These are phyloP conservation scores for Nudaria mundana DNA, from an alignment of 2,888 invertebrate species.

Conservation along the genomic window DNA sequence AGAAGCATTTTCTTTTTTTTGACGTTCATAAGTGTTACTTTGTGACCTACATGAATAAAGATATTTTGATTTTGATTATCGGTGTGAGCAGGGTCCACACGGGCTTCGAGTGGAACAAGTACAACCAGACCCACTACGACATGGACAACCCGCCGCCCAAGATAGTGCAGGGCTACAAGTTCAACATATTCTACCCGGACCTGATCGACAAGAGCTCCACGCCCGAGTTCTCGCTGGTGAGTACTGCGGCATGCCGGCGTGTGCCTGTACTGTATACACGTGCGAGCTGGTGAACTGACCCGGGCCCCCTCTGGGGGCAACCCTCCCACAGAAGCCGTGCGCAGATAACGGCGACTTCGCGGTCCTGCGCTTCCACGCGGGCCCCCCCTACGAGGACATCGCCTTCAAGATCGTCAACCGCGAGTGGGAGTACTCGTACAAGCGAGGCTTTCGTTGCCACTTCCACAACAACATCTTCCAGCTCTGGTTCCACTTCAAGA, in stretches of 20 bases:
- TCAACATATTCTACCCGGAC: conserved; percentile 99
- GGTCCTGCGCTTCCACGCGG: conserved; percentile 96
- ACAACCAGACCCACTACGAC: conserved; percentile 99
- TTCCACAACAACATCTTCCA: conserved; percentile 99
- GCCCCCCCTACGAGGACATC: conserved; percentile 99
- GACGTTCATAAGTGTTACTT: too few species aligned
- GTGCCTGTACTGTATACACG: background rate
- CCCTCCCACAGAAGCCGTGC: conserved; percentile 92
- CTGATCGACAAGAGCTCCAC: conserved; percentile 95
- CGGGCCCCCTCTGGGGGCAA: background rate
- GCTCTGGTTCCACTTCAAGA: conserved; percentile 99
- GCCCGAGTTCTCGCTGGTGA: conserved; percentile 94
- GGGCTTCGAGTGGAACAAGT: conserved; percentile 99
- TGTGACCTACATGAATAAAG: too few species aligned
- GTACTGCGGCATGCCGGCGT: background rate
- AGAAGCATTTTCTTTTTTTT: too few species aligned
- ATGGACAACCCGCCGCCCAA: conserved; percentile 99
- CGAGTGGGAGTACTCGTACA: conserved; percentile 99
- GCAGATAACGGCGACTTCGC: conserved; percentile 97
- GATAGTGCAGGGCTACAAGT: conserved; percentile 99
- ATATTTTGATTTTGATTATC: too few species aligned
- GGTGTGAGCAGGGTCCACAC: conserved; percentile 93
- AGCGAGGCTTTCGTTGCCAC: conserved; percentile 98
- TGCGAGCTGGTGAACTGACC: too few species aligned
- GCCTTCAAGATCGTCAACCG: conserved; percentile 99